Evolutionary conservation across 1,140 invertebrate genomes (phyloP), one percentile per base, ranked within the genome.

Genomic region (Anastatus disparis): DNA sequence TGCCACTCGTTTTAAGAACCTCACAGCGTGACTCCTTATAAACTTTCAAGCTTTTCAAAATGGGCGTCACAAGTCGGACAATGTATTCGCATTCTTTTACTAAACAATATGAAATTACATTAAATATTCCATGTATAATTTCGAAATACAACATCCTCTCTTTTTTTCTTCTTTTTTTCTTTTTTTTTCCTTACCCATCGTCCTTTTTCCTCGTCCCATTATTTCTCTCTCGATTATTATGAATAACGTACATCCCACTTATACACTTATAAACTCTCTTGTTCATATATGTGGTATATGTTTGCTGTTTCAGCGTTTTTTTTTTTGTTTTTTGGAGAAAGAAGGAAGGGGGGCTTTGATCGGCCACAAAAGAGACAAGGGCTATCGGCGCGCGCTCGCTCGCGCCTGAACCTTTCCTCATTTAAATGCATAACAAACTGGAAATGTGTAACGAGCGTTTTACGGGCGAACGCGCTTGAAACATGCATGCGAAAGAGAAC

Each of bases 341-440:
- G n/a, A n/a, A n/a, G n/a, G n/a, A n/a, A n/a, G n/a, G n/a, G n/a
- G 38, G 27, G 59, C 61, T 65, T 65, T 58, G 69, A 71, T 71
- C 69, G 38, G 44, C 29, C 61, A 58, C 17, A 59, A 58, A 69
- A 62, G 61, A 59, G 40, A 65, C 48, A 63, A 63, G 68, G 20
- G 38, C 38, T n/a, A 56, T 71, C 53, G 52, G 38, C 40, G 50
- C 27, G 17, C 12, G 1, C 55, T 3, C 50, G 1, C 7, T n/a
- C n/a, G n/a, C n/a, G n/a, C n/a, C n/a, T n/a, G n/a, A n/a, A n/a
- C n/a, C 3, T 20, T 13, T 13, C 53, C 66, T 71, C 69, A 65
- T 84, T 85, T 82, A 82, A 82, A 85, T 85, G 82, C 83, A 83
- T 83, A 84, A 84, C 81, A 81, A n/a, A n/a, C 77, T 78, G 78